Evolutionary conservation across 2,113 vertebrate species (phyloP), one percentile per base, ranked within the genome.

Genomic region (Abramis brama): DNA sequence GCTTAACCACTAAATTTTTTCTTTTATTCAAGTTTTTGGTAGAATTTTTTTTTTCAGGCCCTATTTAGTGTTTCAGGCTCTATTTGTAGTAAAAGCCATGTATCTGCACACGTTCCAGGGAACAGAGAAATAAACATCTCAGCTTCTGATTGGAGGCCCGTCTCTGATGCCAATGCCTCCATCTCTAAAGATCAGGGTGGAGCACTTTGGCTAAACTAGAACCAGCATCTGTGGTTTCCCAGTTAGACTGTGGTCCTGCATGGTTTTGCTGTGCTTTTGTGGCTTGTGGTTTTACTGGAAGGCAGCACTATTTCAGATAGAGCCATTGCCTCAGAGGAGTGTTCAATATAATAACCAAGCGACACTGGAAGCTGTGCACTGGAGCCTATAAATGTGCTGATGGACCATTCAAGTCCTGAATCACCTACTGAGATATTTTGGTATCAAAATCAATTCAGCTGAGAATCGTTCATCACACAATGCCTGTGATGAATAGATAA

Each of bases 111-210:
- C n/a, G 21, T 81, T 66, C 59, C 79, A 68, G 23, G 23, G 43
- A 66, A 81, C 25, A 30, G n/a, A 66, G 79, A 81, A 50, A 43
- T 81, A 82, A 82, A 82, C 64, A 81, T 80, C 59, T 80, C 12
- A 23, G 36, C 19, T 36, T 71, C 66, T 39, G 57, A 62, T 45
- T 79, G 57, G 59, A 80, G 23, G 47, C 64, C 64, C 21, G 36
- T 23, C 45, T 59, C 43, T 74, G 78, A 60, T 62, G 23, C 33
- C 57, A n/a, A 17, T 33, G 27, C 15, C 7, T 77, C 64, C 64
- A 73, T 71, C 64, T 25, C 82, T 50, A 57, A 59, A 76, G 57
- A 55, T 68, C 60, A 30, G 71, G 82, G 75, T 79, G 86, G 64
- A 64, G 82, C n/a, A 60, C 19, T 47, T 59, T 66, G 66, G 33